Conservation (phyloP, 2,113 vertebrate genomes). For the Heterotilapia buettikoferi region DNA sequence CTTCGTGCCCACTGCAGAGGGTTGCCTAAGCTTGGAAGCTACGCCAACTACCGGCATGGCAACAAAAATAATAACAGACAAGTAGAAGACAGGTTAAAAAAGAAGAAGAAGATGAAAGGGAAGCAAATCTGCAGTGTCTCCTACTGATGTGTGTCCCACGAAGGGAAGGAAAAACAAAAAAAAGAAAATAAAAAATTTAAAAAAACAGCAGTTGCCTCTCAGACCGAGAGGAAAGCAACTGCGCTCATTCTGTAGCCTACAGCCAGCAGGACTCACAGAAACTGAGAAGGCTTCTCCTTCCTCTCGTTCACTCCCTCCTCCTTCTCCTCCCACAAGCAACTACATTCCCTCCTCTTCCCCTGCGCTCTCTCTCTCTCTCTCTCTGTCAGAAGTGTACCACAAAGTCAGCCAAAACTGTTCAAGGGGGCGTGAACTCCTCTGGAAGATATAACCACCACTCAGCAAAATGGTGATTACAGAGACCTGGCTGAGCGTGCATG, state of each 20-base stretch:
- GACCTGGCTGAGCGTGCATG: constrained; percentile 37
- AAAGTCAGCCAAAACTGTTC: constrained; percentile 76
- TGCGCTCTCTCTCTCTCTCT: constrained; percentile 13
- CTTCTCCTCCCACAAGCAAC: constrained; percentile 68
- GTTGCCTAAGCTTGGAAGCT: constrained; percentile 89
- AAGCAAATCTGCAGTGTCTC: constrained; percentile 24
- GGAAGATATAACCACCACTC: constrained; percentile 75
- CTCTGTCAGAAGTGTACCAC: constrained; percentile 59
- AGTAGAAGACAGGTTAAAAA: neutral
- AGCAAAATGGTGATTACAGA: constrained; percentile 70
- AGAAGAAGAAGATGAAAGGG: neutral
- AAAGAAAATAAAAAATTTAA: neutral
- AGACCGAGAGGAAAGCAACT: constrained; percentile 57
- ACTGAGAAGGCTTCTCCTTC: constrained; percentile 63
- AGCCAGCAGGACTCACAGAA: constrained; percentile 61
- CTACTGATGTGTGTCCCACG: constrained; percentile 9
- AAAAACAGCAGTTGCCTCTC: constrained; percentile 41
- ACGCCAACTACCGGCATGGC: constrained; percentile 93
- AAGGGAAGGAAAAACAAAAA: neutral
- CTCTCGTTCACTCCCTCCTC: constrained; percentile 57
- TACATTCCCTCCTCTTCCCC: constrained; percentile 55
- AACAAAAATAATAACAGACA: constrained; percentile 14
- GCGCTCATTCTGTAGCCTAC: constrained; percentile 65
- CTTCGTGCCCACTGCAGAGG: constrained; percentile 79
- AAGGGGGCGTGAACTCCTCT: constrained; percentile 79